phyloP scores from a whole-genome alignment of 2,113 vertebrate species.

The Hypocryptadius cinnamomeus region DNA sequence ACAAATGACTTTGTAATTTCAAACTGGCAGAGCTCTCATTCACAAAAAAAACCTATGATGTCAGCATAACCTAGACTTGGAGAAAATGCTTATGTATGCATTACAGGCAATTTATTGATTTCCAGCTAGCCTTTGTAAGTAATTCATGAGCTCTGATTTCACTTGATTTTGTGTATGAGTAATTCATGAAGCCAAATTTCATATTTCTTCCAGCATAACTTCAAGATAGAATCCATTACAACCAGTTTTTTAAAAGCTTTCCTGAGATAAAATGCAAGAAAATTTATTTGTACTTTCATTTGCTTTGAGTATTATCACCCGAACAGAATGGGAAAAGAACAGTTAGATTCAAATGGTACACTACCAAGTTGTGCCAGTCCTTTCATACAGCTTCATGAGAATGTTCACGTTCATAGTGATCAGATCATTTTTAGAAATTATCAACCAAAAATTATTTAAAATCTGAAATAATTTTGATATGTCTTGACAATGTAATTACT shows the following conservation, averaged over 20 bases:
- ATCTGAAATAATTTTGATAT: background rate
- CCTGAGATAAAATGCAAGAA: background rate
- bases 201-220: background rate
- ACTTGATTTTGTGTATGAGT: background rate
- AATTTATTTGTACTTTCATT: background rate
- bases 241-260: background rate
- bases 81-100: background rate
- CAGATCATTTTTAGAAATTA: background rate
- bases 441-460: background rate
- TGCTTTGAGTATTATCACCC: background rate
- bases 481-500: background rate
- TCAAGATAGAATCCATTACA: background rate
- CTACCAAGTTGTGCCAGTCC: background rate
- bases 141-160: constrained; percentile 7
- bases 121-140: background rate
- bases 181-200: background rate
- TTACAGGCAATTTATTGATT: background rate
- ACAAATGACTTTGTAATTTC: background rate
- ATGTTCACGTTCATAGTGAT: background rate
- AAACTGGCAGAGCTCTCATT: background rate
- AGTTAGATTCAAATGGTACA: background rate
- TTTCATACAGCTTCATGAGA: background rate
- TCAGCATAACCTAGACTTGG: background rate
- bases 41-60: background rate
- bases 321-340: background rate